A percentile compares a stretch with the other conserved stretches of the same genome.
These are phyloP conservation scores for Magallana ariakensis DNA, from an alignment of 1,140 invertebrate species.

Conservation along the genomic window DNA sequence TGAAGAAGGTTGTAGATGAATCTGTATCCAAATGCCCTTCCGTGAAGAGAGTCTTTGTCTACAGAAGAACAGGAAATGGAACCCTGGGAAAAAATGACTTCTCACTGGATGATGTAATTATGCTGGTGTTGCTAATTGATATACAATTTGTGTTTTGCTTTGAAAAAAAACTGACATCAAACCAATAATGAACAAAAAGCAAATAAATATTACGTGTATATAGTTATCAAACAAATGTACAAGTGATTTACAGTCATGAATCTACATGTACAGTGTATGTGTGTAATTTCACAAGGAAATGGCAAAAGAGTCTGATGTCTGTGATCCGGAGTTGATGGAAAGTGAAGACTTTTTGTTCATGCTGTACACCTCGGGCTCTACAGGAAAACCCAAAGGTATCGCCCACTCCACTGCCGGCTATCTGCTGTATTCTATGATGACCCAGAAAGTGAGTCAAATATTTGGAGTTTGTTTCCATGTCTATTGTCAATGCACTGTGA, in stretches of 20 bases:
- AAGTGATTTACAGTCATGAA: no score
- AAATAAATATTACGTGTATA: no score
- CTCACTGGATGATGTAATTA: conserved; percentile 72
- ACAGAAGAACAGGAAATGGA: conserved; percentile 75
- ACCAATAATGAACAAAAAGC: no score
- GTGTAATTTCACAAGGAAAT: conserved; percentile 60
- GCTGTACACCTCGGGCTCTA: conserved; percentile 83
- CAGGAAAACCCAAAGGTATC: conserved; percentile 83
- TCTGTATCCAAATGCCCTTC: conserved; percentile 79
- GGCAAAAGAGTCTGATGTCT: conserved; percentile 64
- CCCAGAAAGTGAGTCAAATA: conserved; percentile 78
- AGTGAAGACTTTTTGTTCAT: conserved; percentile 83
- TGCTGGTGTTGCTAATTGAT: neutral
- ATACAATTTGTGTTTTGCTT: no score
- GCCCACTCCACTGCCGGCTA: conserved; percentile 82
- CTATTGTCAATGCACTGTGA: no score
- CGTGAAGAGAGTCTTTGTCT: conserved; percentile 81
- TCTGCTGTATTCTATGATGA: conserved; percentile 81
- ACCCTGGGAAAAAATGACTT: conserved; percentile 76
- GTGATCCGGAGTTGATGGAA: conserved; percentile 79
- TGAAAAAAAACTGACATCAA: no score
- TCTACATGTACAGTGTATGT: no score
- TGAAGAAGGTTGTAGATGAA: conserved; percentile 81
- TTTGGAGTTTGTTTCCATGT: neutral
- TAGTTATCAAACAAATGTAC: no score